These are phyloP conservation scores for Drosophila orena DNA, from an alignment of 1,140 invertebrate species.

Conservation along the genomic window DNA sequence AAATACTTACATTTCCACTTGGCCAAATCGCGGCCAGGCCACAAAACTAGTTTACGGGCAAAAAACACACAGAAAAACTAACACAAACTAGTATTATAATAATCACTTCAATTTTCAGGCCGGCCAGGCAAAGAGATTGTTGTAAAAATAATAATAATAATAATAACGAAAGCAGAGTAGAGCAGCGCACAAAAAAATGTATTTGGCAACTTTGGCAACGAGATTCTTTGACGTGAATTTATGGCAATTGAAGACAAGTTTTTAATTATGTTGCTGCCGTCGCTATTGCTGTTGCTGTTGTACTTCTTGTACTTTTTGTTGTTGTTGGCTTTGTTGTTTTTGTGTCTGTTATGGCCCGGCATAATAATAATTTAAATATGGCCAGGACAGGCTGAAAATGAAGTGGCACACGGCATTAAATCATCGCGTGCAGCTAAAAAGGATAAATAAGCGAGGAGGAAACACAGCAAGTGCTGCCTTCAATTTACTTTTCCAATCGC, in stretches of 20 bases:
- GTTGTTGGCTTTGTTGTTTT: constrained; percentile 31
- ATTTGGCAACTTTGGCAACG: constrained; percentile 68
- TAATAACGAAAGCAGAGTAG: constrained; percentile 44
- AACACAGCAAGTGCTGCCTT: constrained; percentile 20
- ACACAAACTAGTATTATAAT: constrained; percentile 64
- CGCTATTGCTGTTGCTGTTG: constrained; percentile 16
- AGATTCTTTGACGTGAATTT: constrained; percentile 81
- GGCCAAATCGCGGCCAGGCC: constrained; percentile 64
- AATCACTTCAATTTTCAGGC: constrained; percentile 75
- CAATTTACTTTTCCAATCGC: constrained; percentile 49
- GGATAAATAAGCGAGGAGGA: constrained; percentile 60
- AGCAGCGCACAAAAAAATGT: constrained; percentile 47
- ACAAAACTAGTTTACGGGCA: constrained; percentile 63
- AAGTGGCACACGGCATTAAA: constrained; percentile 79
- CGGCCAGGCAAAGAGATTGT: constrained; percentile 68
- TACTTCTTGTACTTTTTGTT: not conserved
- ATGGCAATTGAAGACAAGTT: constrained; percentile 83
- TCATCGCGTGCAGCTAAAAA: constrained; percentile 79
- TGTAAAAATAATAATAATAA: constrained; percentile 59
- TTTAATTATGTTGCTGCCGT: constrained; percentile 75
- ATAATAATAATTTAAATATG: constrained; percentile 81
- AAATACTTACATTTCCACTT: constrained; percentile 65
- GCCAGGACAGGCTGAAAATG: constrained; percentile 60
- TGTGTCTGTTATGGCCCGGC: constrained; percentile 55
- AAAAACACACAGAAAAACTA: constrained; percentile 31